Conservation (phyloP, 2,888 invertebrate species). For the Ophonus ardosiacus region DNA sequence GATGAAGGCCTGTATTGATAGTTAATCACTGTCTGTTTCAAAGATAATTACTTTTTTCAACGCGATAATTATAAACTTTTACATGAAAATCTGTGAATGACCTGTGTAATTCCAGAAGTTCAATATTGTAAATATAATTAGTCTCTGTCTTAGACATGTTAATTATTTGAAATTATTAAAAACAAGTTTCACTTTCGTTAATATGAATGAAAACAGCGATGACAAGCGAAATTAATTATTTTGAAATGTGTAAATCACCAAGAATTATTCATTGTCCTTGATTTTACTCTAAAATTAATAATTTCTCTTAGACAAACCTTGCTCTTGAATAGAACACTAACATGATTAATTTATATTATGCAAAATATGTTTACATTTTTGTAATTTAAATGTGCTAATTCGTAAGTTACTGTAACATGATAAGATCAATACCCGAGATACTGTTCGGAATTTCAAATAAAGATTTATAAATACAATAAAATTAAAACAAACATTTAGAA, state of each 20-base stretch:
- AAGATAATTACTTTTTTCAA: conserved; percentile 49
- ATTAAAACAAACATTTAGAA: conserved; percentile 53
- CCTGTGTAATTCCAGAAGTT: conserved; percentile 45
- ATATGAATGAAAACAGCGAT: conserved; percentile 46
- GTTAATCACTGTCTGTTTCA: conserved; percentile 48
- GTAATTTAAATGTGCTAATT: conserved; percentile 55
- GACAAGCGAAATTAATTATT: conserved; percentile 40
- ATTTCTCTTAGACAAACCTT: conserved; percentile 49
- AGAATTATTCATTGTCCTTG: conserved; percentile 50
- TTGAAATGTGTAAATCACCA: conserved; percentile 41
- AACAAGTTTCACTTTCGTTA: conserved; percentile 28
- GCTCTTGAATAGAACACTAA: conserved; percentile 41
- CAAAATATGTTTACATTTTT: conserved; percentile 60
- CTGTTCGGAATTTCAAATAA: conserved; percentile 53
- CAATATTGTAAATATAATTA: conserved; percentile 39
- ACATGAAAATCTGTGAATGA: conserved; percentile 31
- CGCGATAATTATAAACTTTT: conserved; percentile 40
- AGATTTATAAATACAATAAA: conserved; percentile 51
- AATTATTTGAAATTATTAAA: conserved; percentile 43
- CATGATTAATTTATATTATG: conserved; percentile 61
- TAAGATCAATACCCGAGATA: conserved; percentile 51
- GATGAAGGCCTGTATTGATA: conserved; percentile 30
- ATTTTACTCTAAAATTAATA: conserved; percentile 47
- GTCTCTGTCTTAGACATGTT: conserved; percentile 22
- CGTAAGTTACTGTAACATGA: conserved; percentile 40